Percentiles rank a stretch among this genome's conserved stretches.
Conservation (phyloP, 1,140 invertebrate genomes). For the Drosophila prosaltans region DNA sequence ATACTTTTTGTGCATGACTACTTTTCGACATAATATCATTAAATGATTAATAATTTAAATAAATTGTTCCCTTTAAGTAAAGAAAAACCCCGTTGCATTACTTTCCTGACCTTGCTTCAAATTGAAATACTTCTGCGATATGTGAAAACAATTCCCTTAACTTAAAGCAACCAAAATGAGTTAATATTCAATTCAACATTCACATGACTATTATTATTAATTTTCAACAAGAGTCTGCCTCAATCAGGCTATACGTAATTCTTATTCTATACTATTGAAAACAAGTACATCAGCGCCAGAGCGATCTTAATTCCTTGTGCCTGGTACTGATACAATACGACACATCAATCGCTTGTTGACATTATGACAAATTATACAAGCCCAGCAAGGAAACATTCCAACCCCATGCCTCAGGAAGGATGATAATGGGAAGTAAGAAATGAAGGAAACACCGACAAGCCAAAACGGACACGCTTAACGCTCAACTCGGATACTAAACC, state of each 20-base stretch:
- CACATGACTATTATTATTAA: neutral
- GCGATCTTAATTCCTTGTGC: conserved; percentile 22
- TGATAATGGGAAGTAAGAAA: conserved; percentile 33
- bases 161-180: no score
- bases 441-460: conserved; percentile 67
- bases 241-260: neutral
- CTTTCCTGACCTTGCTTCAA: no score
- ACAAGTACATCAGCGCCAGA: neutral
- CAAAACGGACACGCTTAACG: conserved; percentile 71
- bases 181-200: neutral
- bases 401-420: conserved; percentile 28
- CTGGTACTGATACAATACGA: conserved; percentile 25
- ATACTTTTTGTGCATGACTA: no score
- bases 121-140: no score
- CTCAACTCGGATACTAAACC: conserved; percentile 24
- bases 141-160: no score
- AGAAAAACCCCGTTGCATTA: no score
- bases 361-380: conserved; percentile 77
- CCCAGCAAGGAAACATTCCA: conserved; percentile 54
- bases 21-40: no score
- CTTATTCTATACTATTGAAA: neutral
- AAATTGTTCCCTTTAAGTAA: no score
- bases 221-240: neutral
- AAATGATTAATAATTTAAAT: no score
- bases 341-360: conserved; percentile 63